phyloP scores from a whole-genome alignment of 2,888 invertebrate species.

The Andricus curvator region DNA sequence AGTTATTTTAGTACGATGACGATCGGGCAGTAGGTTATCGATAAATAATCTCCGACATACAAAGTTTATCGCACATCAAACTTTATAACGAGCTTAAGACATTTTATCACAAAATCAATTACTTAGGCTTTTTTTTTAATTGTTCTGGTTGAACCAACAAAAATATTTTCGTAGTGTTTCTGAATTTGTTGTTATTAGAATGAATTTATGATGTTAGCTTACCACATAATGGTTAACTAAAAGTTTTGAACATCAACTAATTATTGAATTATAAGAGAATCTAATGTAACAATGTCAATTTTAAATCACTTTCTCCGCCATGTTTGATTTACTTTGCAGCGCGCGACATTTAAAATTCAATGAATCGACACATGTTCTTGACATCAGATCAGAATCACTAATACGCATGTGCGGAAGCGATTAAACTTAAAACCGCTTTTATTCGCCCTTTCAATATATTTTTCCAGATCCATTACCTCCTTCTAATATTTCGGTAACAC shows the following conservation, averaged over 20 bases:
- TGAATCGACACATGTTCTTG: background rate
- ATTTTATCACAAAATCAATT: background rate
- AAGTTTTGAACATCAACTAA: background rate
- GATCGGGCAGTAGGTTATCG: background rate
- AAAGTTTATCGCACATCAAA: background rate
- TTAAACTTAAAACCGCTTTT: background rate
- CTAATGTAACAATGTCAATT: background rate
- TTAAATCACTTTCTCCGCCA: background rate
- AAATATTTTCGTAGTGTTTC: background rate
- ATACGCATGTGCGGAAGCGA: background rate
- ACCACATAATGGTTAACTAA: too few relatives aligned
- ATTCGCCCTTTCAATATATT: background rate
- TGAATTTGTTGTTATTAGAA: too few relatives aligned
- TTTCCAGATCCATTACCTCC: constrained; percentile 25
- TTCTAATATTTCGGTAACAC: background rate
- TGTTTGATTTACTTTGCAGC: background rate
- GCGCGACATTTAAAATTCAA: background rate
- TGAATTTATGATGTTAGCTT: too few relatives aligned
- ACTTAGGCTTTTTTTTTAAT: too few relatives aligned
- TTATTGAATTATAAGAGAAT: background rate
- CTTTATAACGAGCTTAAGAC: background rate
- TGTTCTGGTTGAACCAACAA: too few relatives aligned
- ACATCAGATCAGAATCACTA: background rate
- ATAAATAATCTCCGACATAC: background rate
- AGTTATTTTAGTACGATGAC: background rate